Conservation (phyloP, 2,113 vertebrate genomes). For the Puffinus mauretanicus region DNA sequence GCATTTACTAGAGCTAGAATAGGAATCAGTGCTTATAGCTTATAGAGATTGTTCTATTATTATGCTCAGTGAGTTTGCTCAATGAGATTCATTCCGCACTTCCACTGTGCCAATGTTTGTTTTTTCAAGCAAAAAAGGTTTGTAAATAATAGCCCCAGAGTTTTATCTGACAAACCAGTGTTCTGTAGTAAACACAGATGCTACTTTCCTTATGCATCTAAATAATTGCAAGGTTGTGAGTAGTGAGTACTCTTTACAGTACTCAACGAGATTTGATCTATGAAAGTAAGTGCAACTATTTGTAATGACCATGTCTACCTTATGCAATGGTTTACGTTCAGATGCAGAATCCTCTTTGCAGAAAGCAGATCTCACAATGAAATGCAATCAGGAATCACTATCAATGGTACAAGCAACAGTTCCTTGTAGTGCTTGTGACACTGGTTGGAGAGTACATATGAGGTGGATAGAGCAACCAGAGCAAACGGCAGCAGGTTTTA, state of each 20-base stretch:
- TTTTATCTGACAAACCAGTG: background rate
- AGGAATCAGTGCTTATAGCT: background rate
- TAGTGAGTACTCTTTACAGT: background rate
- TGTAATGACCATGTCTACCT: background rate
- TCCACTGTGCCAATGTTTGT: background rate
- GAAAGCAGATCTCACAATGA: background rate
- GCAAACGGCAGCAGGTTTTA: background rate
- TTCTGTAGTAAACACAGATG: background rate
- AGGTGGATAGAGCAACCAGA: background rate
- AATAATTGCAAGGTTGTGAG: background rate
- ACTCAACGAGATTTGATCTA: background rate
- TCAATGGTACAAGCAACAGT: background rate
- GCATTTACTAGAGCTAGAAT: background rate
- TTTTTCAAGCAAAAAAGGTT: background rate
- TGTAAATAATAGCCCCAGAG: background rate
- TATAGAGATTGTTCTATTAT: background rate
- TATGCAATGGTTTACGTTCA: background rate
- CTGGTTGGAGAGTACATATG: background rate
- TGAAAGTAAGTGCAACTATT: background rate
- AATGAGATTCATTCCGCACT: background rate
- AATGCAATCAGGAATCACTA: background rate
- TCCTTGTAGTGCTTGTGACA: background rate
- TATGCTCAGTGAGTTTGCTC: background rate
- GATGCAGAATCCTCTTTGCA: background rate
- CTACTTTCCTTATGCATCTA: background rate